Conservation (phyloP, 2,797 vertebrate species). For the Oryzias sinensis region DNA sequence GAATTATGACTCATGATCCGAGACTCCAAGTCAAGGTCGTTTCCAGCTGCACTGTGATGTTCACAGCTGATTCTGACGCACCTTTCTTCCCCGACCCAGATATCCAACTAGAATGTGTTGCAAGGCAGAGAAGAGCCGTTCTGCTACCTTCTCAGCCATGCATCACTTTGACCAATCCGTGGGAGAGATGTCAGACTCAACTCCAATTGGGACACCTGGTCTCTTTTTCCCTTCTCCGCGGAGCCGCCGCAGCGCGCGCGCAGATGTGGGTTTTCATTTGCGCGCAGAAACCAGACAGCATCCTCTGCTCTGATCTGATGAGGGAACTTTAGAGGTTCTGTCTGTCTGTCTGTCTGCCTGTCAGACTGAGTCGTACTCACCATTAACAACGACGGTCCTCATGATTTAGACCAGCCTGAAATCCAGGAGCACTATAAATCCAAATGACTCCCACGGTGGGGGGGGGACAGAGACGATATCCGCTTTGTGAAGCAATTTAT, state of each 20-base stretch:
- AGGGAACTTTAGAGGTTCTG: constrained; percentile 43
- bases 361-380: constrained; percentile 61
- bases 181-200: constrained; percentile 41
- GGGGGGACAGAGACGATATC: constrained; percentile 53
- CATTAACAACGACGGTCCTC: constrained; percentile 76
- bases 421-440: constrained; percentile 72
- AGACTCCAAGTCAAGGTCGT: constrained; percentile 64
- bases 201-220: constrained; percentile 54
- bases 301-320: constrained; percentile 19
- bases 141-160: background rate
- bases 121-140: constrained; percentile 3
- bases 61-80: constrained; percentile 6
- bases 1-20: constrained; percentile 56
- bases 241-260: constrained; percentile 22
- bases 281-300: constrained; percentile 42
- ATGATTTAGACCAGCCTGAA: constrained; percentile 70
- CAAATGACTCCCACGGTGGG: constrained; percentile 61
- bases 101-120: background rate
- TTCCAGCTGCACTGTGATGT: constrained; percentile 31
- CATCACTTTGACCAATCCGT: constrained; percentile 25
- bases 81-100: background rate
- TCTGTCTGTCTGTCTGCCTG: constrained; percentile 17
- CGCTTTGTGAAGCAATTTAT: constrained; percentile 56
- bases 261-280: constrained; percentile 17
- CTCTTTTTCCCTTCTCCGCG: constrained; percentile 28